Conservation (phyloP, 2,888 invertebrate species). For the Osedax frankpressi region DNA sequence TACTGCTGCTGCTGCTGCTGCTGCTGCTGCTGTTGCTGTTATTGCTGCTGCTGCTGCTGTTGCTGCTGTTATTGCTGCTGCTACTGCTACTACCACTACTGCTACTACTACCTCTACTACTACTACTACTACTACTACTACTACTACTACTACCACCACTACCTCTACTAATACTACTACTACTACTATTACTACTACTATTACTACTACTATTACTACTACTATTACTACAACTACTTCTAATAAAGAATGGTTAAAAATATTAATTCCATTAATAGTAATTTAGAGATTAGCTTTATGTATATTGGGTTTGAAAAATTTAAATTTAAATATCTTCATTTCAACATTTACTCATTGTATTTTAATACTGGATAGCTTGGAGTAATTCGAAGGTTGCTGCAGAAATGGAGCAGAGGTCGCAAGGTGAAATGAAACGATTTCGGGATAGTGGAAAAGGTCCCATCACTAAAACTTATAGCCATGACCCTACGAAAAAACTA, state of each 20-base stretch:
- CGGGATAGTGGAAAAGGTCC: conserved; percentile 62
- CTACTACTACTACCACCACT: neutral
- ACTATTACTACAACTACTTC: neutral
- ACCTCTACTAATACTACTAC: neutral
- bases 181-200: neutral
- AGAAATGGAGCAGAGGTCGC: conserved; percentile 63
- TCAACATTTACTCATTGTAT: neutral
- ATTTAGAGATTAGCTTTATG: too few species aligned
- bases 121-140: neutral
- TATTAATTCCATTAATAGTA: neutral
- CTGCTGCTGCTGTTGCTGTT: neutral
- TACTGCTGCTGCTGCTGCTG: neutral
- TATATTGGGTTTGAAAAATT: neutral
- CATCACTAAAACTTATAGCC: conserved; percentile 70
- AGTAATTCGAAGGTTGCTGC: conserved; percentile 26
- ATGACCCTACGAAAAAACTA: conserved; percentile 55
- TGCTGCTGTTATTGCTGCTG: neutral
- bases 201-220: neutral
- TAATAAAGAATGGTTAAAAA: too few species aligned
- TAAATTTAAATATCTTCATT: neutral
- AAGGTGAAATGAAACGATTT: conserved; percentile 66
- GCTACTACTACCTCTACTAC: neutral
- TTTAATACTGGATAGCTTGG: conserved; percentile 23
- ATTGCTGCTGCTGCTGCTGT: neutral
- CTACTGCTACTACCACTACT: neutral